These are phyloP conservation scores for Apamea anceps DNA, from an alignment of 2,888 invertebrate species.

Conservation along the genomic window DNA sequence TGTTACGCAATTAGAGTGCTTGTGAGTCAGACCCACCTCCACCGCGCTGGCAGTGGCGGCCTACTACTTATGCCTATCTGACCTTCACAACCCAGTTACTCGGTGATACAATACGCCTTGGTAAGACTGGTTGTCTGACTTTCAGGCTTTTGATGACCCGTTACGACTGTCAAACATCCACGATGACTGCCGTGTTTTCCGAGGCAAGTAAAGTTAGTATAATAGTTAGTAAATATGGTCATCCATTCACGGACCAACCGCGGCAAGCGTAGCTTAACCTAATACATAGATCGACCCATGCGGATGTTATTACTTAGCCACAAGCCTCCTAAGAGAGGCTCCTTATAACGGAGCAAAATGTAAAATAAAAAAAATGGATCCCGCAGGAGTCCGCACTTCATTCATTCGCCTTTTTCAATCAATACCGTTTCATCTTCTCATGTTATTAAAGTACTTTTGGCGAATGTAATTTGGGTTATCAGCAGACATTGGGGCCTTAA, in stretches of 20 bases:
- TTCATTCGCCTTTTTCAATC: conserved; percentile 30
- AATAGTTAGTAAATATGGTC: background rate
- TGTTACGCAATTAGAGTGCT: too few species aligned
- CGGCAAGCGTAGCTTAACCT: background rate
- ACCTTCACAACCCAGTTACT: background rate
- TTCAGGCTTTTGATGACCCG: background rate
- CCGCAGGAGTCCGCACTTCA: background rate
- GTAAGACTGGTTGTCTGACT: background rate
- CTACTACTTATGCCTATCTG: background rate
- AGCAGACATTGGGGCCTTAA: conserved; percentile 54
- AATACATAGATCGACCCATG: background rate
- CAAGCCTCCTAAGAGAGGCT: background rate
- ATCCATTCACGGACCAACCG: background rate
- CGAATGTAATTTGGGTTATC: conserved; percentile 58
- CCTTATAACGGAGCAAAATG: background rate
- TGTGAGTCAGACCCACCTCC: too few species aligned
- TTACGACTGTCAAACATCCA: background rate
- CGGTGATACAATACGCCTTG: background rate
- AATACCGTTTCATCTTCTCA: conserved; percentile 36
- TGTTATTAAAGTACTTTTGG: conserved; percentile 33
- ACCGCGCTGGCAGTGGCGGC: too few species aligned
- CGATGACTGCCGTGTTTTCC: background rate
- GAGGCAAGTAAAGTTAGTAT: too few species aligned
- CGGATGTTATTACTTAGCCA: background rate
- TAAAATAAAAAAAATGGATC: background rate